These are phyloP conservation scores for Suncus etruscus DNA, from an alignment of 2,113 vertebrate species.

Conservation along the genomic window DNA sequence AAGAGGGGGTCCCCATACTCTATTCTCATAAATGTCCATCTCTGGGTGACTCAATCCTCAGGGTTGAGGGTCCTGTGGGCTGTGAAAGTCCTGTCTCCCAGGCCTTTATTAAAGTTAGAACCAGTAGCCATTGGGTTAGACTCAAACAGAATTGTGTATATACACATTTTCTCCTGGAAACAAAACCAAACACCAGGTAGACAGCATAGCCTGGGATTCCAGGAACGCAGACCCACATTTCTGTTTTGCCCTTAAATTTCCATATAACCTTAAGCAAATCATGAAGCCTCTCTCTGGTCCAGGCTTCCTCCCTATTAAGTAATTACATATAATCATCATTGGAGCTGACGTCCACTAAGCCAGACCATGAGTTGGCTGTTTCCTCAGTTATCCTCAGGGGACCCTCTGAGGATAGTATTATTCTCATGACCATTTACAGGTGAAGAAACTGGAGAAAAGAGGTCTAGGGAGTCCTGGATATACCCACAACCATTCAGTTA, in stretches of 20 bases:
- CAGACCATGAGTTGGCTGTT: background rate
- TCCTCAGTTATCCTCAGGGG: background rate
- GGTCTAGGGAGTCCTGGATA: background rate
- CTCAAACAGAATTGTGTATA: background rate
- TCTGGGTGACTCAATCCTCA: background rate
- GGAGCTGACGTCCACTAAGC: background rate
- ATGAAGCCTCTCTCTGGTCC: background rate
- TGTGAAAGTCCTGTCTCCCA: background rate
- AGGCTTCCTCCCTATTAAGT: background rate
- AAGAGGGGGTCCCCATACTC: background rate
- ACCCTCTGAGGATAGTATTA: background rate
- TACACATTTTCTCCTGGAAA: constrained; percentile 16
- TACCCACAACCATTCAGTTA: background rate
- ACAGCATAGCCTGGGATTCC: background rate
- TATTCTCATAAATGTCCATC: background rate
- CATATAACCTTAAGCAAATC: background rate
- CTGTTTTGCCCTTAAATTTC: background rate
- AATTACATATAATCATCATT: background rate
- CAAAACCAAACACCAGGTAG: background rate
- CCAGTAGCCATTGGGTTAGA: background rate
- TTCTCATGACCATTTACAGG: background rate
- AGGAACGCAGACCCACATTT: background rate
- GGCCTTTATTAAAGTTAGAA: background rate
- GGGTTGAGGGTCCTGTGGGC: background rate
- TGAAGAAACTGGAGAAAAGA: background rate